Percentiles rank a stretch among this genome's conserved stretches.
Conservation (phyloP, 2,113 vertebrate genomes). For the Grammomys dolichurus region DNA sequence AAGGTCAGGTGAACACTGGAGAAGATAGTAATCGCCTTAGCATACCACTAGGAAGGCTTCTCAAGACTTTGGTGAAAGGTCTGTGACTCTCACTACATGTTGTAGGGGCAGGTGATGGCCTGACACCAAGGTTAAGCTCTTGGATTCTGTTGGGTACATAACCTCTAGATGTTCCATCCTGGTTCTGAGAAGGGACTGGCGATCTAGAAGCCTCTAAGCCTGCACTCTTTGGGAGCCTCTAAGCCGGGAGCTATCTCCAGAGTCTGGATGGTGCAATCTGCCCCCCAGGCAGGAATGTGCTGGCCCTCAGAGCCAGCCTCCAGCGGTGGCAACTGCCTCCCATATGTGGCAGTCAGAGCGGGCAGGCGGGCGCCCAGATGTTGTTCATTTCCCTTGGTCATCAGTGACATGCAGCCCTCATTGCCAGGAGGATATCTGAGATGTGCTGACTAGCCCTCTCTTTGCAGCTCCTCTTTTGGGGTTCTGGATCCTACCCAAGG, state of each 20-base stretch:
- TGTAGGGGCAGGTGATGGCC: background rate
- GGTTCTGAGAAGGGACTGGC: background rate
- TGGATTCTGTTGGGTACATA: background rate
- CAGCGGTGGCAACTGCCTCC: conserved; percentile 58
- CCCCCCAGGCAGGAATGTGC: conserved; percentile 58
- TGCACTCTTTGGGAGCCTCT: background rate
- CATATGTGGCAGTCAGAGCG: conserved; percentile 65
- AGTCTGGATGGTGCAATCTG: conserved; percentile 59
- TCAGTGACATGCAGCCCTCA: conserved; percentile 36
- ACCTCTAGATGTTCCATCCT: background rate
- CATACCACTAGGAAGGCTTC: too few relatives aligned
- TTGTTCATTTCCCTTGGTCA: conserved; percentile 77
- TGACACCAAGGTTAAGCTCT: background rate
- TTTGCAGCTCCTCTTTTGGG: background rate
- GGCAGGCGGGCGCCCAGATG: conserved; percentile 68
- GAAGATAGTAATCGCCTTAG: background rate
- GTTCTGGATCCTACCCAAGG: conserved; percentile 24
- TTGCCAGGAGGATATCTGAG: background rate
- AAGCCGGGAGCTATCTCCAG: background rate
- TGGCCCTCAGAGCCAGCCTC: background rate
- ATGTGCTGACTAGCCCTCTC: background rate
- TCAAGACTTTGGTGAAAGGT: background rate
- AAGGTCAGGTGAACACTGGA: background rate
- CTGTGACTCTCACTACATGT: background rate
- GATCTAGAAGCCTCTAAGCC: background rate